Evolutionary conservation across 2,888 invertebrate species (phyloP), one percentile per base, ranked within the genome.

Genomic region (Drosophila macrospina): DNA sequence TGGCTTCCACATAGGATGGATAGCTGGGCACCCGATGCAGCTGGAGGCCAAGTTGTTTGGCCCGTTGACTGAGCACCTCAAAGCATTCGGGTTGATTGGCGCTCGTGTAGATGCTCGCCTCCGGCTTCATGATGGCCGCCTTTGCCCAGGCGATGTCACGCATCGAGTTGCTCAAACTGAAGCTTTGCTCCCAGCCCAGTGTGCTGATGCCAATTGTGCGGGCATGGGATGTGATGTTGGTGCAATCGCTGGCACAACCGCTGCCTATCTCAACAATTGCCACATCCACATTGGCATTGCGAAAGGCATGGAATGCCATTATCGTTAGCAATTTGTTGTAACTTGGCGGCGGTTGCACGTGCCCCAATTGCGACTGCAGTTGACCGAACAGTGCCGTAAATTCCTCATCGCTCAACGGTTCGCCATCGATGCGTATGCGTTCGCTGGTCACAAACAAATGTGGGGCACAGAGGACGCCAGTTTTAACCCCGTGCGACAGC

Each of bases 101-200:
- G 45, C 72, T 88, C 0, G 85, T 85, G n/a, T 61, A 85, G 47
- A 85, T 63, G 26, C 68, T 80, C 0, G 85, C 78, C 13, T 69
- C 59, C 0, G 78, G 69, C 13, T 85, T 85, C 76, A 85, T 88
- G 8, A 85, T 85, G 3, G 81, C 80, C 26, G 85, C 88, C 69
- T 85, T 85, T 7, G 74, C 62, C 88, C 88, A 86, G 36, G 85
- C 85, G 11, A 85, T 85, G 16, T 85, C 85, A 0, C 88, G 44
- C 68, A 85, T 20, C 5, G 85, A 85, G 24, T 74, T 84, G 24
- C 72, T 60, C 26, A 80, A n/a, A 5, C 47, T 63, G 24, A 71
- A 74, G 36, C 63, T 67, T 45, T 88, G 88, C 59, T 85, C 85
- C 85, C 88, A 86, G 28, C 88, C 88, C 36, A 85, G 3, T 0